Conservation (phyloP, 37 sponge, comb jelly and placozoan species). For the Spongilla lacustris region DNA sequence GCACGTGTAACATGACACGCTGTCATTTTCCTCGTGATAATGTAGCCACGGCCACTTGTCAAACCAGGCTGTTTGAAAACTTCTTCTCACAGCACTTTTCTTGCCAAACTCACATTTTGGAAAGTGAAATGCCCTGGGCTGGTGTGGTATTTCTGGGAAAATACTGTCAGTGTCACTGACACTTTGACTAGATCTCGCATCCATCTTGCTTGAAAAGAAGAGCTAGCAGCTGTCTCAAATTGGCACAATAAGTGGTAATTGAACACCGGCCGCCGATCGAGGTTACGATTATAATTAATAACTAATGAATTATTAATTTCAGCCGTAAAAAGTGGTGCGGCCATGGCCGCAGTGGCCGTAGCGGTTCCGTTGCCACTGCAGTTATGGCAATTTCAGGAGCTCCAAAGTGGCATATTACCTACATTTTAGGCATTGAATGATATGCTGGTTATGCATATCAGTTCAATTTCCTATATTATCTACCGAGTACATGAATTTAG, state of each 20-base stretch:
- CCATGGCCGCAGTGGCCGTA: background rate
- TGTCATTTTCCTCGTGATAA: constrained; percentile 21
- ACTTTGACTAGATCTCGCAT: too few species aligned
- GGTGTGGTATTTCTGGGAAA: constrained; percentile 24
- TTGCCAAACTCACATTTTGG: constrained; percentile 35
- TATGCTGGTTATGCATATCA: background rate
- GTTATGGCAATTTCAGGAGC: too few species aligned
- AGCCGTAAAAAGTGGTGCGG: too few species aligned
- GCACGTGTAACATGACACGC: constrained; percentile 18
- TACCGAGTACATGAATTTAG: constrained; percentile 30
- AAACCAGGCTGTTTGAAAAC: constrained; percentile 50
- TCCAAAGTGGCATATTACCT: background rate
- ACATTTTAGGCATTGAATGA: background rate
- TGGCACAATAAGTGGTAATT: background rate
- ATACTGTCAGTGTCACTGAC: background rate
- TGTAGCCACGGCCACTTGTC: constrained; percentile 58
- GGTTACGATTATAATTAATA: background rate
- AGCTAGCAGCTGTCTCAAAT: background rate
- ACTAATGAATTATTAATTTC: background rate
- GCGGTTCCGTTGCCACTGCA: background rate
- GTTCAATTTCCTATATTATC: background rate
- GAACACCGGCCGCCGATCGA: too few species aligned
- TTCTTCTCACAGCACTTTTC: constrained; percentile 33
- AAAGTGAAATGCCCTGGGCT: constrained; percentile 33
- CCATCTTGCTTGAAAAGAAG: background rate